These are phyloP conservation scores for Tadarida brasiliensis DNA, from an alignment of 2,797 vertebrate genomes.

Conservation along the genomic window DNA sequence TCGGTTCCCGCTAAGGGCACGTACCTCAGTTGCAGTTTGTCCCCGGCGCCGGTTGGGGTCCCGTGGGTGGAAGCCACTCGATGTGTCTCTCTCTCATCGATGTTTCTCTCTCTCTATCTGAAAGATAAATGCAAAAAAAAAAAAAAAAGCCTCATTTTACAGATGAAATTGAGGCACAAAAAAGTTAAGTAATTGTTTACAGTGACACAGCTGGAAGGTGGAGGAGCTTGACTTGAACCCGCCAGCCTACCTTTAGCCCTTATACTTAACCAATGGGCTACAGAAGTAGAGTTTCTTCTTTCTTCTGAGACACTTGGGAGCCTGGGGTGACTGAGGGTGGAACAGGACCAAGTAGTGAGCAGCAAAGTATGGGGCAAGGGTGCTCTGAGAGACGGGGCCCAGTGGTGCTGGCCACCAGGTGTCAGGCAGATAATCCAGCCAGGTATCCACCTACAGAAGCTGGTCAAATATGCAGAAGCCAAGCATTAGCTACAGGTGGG, in stretches of 20 bases:
- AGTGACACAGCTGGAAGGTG: background rate
- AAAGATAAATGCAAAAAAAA: no score
- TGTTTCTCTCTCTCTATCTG: no score
- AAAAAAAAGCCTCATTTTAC: background rate
- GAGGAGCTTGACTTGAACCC: background rate
- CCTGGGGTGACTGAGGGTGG: background rate
- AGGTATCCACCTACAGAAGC: background rate
- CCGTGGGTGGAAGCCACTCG: no score
- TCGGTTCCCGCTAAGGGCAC: no score
- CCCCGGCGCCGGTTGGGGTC: no score
- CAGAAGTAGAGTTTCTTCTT: background rate
- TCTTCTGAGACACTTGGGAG: background rate
- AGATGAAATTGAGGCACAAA: background rate
- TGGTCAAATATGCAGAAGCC: background rate
- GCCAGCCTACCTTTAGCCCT: background rate
- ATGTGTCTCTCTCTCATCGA: no score
- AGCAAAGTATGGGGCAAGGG: background rate
- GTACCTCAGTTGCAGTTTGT: no score
- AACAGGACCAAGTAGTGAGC: background rate
- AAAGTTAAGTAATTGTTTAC: background rate
- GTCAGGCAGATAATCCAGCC: background rate
- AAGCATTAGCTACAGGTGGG: background rate
- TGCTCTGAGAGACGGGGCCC: background rate
- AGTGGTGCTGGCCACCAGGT: background rate
- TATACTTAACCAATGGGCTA: background rate